These are phyloP conservation scores for Pedetes capensis DNA, from an alignment of 2,113 vertebrate genomes.

Conservation along the genomic window DNA sequence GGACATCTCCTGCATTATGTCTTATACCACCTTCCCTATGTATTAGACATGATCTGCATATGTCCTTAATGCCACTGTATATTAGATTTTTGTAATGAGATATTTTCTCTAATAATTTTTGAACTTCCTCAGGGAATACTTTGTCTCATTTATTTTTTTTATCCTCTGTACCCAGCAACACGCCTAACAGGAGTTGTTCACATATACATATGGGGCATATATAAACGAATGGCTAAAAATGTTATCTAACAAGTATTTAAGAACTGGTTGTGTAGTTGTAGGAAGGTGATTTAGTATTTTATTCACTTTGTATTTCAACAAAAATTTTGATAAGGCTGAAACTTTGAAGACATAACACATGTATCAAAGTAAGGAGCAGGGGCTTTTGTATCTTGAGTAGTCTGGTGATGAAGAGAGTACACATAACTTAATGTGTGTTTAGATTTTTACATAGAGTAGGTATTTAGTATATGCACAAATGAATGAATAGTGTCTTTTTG, in stretches of 20 bases:
- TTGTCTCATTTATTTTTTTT: neutral
- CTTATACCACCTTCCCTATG: neutral
- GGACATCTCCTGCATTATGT: neutral
- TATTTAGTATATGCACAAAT: neutral
- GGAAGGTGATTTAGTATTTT: slow-evolving; percentile 22
- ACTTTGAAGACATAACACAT: neutral
- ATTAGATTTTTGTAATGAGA: neutral
- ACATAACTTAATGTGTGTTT: neutral
- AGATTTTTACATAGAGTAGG: neutral
- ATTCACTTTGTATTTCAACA: slow-evolving; percentile 16
- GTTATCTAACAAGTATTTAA: neutral
- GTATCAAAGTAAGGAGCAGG: neutral
- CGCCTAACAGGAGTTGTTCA: neutral
- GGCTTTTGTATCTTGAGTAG: neutral
- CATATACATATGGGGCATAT: neutral
- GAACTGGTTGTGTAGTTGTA: no score
- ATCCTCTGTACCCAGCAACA: neutral
- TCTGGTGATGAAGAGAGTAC: neutral
- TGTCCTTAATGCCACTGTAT: neutral
- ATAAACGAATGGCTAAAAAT: neutral
- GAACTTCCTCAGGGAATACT: neutral
- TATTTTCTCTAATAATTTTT: neutral
- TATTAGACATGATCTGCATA: neutral
- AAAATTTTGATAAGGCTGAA: neutral
- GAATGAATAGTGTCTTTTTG: neutral